These are phyloP conservation scores for Agriopis aurantiaria DNA, from an alignment of 2,888 invertebrate genomes.

Conservation along the genomic window DNA sequence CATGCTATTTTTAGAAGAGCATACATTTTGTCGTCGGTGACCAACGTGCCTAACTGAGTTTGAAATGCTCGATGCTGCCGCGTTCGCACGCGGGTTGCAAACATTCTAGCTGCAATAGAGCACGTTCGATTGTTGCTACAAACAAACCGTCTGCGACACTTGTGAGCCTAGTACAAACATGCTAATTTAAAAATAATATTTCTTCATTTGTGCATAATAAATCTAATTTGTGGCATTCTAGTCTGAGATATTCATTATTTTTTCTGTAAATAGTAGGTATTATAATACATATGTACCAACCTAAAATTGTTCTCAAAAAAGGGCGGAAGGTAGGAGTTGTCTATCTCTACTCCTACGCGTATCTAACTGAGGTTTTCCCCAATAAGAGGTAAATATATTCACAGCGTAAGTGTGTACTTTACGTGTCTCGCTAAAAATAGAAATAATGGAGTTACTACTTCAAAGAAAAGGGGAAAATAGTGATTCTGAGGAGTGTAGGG, in stretches of 20 bases:
- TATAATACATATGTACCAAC: not conserved
- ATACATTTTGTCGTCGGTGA: not conserved
- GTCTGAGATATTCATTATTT: not conserved
- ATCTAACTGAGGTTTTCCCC: slow-evolving; percentile 37
- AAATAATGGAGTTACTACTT: slow-evolving; percentile 28
- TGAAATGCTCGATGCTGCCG: slow-evolving; percentile 7
- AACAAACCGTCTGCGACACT: not conserved
- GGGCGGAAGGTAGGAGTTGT: not conserved
- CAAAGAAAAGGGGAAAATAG: slow-evolving; percentile 20
- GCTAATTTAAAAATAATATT: too few relatives aligned
- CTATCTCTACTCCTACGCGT: slow-evolving; percentile 6
- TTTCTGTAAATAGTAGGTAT: not conserved
- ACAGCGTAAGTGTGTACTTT: slow-evolving; percentile 37
- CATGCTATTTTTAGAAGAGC: not conserved
- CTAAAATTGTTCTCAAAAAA: not conserved
- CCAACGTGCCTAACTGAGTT: slow-evolving; percentile 10
- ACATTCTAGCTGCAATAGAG: slow-evolving; percentile 6
- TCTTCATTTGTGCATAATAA: not conserved
- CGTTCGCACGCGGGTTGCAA: slow-evolving; percentile 7
- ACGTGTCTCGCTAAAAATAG: slow-evolving; percentile 25
- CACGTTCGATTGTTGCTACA: slow-evolving; percentile 1
- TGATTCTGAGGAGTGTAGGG: slow-evolving; percentile 4
- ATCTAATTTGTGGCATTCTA: too few relatives aligned
- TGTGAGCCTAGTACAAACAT: not conserved
- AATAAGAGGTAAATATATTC: slow-evolving; percentile 36